A percentile compares a stretch with the other conserved stretches of the same genome.
Evolutionary conservation across 2,888 invertebrate species (phyloP).

Genomic region (Tricholauxania praeusta): DNA sequence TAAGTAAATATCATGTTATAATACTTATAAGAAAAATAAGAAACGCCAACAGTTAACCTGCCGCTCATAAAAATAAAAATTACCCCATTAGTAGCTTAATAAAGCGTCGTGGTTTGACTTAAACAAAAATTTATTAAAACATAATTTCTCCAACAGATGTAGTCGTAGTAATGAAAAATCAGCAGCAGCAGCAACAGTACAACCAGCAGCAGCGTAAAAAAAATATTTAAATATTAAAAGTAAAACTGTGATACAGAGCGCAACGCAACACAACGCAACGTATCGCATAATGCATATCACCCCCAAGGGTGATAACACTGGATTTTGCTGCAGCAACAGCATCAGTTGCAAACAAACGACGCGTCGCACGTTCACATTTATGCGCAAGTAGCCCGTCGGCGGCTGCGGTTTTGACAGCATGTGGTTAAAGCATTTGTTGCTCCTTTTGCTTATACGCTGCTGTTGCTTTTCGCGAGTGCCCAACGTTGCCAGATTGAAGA

Average conservation of each 20-base stretch:
- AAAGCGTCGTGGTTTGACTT: neutral
- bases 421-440: constrained; percentile 23
- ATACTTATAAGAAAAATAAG: too few relatives aligned
- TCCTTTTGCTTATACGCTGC: neutral
- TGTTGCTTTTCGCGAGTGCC: neutral
- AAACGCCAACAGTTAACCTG: neutral
- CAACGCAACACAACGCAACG: neutral
- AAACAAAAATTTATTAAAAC: constrained; percentile 17
- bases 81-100: neutral
- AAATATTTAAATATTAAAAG: neutral
- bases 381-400: neutral
- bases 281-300: constrained; percentile 19
- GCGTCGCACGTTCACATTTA: neutral
- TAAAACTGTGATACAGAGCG: neutral
- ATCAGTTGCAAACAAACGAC: constrained; percentile 1
- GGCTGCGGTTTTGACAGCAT: constrained; percentile 25
- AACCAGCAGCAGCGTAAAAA: neutral
- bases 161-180: neutral
- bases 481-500: too few relatives aligned
- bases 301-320: constrained; percentile 26
- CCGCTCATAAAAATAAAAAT: neutral
- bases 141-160: constrained; percentile 9
- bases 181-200: neutral
- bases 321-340: constrained; percentile 4
- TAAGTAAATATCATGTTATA: too few relatives aligned